Evolutionary conservation across 2,797 vertebrate species (phyloP), one percentile per base, ranked within the genome.

Genomic region (Paramormyrops hopkinsi): DNA sequence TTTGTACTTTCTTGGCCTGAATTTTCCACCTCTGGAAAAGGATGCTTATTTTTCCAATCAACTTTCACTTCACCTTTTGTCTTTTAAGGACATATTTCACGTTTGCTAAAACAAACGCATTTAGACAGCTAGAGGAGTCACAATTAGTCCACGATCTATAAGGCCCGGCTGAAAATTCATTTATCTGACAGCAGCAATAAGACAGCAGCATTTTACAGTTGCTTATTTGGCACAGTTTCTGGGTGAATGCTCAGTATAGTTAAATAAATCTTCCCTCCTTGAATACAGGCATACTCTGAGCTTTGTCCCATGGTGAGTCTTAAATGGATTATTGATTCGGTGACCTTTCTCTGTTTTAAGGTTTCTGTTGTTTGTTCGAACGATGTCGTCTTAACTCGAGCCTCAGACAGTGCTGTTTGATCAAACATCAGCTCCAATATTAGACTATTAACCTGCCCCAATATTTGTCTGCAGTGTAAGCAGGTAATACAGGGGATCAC

Each of bases 281-380:
- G 94, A 96, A 95, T 95, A 94, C 93, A 90, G 93, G 91, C 90
- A 90, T 90, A 92, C 91, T 91, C 92, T 91, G 94, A 93, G 94
- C 93, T 92, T 86, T 91, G 94, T 95, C 93, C 94, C 92, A 90
- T 87, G 89, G 94, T 95, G 94, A 93, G 94, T 94, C 95, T 96
- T 95, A 96, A 96, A 96, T 96, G 94, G 94, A 95, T 95, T 96
- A 96, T 96, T 95, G 96, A 96, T 96, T 94, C 90, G 9, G 33
- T 96, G 95, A 96, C 95, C 96, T 96, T 96, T 95, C 91, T 88
- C 92, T 90, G 93, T 93, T 92, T 94, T 95, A 91, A 92, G 92
- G 92, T 92, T 94, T 92, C 89, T 90, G 90, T 90, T 90, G 89
- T 94, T 95, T 95, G 92, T 94, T 93, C 91, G 90, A 65, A 90